Evolutionary conservation across 2,797 vertebrate species (phyloP), one percentile per base, ranked within the genome.

Genomic region (Anas bernieri): DNA sequence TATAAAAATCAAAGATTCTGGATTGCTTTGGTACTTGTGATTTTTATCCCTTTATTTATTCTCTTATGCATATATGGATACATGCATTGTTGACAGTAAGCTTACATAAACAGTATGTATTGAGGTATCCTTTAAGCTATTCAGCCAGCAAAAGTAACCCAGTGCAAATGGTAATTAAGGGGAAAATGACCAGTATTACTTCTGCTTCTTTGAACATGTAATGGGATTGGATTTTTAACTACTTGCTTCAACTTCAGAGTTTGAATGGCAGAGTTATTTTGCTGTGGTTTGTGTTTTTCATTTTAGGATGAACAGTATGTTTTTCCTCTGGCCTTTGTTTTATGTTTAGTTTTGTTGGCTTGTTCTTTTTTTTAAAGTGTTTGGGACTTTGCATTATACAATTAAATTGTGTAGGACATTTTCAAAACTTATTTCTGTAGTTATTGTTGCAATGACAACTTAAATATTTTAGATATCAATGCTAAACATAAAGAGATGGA

Each of bases 21-120:
- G 8, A 15, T 67, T 37, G 1, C 69, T 25, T 43, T 59, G 17
- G 3, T 55, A 0, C 7, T 26, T 46, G 6, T 80, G 46, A 12
- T 75, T 89, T 76, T 79, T 37, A 48, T 31, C 33, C 11, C 11
- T 92, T 85, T 20, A 17, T 63, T 78, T 69, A 3, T 56, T 90
- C 26, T 82, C 8, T 73, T 48, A 25, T 3, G 20, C 5, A 2
- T 63, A 1, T 35, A 4, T 31, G 12, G 37, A 1, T 62, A 7
- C 35, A 48, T 1, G 0, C 84, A 83, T 13, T 84, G 10, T 54
- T 83, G 68, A 14, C 33, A 45, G 0, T 64, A 55, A 91, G 33
- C 30, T 56, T 80, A 8, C 23, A 66, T 72, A 35, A 37, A 35
- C 56, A 9, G 12, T 54, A 82, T 26, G 7, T 83, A 22, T 41